Conservation (phyloP, 2,113 vertebrate species). For the Casuarius casuarius region DNA sequence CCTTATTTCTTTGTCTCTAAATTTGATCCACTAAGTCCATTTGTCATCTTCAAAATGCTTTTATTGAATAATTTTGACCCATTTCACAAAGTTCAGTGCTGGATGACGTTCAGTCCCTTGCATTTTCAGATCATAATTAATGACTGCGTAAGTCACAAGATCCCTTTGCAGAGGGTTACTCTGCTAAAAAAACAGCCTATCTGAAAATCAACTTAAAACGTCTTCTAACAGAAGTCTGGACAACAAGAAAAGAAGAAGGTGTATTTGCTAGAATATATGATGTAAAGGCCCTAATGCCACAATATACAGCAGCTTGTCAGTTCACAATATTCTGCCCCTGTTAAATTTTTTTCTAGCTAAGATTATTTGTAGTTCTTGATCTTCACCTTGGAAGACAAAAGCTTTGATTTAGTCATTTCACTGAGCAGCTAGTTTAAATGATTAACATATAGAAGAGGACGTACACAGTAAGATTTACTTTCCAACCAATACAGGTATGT, state of each 20-base stretch:
- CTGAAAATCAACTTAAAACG: neutral
- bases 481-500: neutral
- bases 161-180: neutral
- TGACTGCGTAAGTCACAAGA: neutral
- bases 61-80: neutral
- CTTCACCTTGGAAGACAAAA: neutral
- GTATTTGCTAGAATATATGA: neutral
- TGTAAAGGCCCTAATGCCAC: neutral
- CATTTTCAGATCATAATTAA: conserved; percentile 25
- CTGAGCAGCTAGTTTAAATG: neutral
- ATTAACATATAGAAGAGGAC: neutral
- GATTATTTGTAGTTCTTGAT: neutral
- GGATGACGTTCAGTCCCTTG: neutral
- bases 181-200: neutral
- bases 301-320: neutral
- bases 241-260: neutral
- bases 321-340: neutral
- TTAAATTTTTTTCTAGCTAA: neutral
- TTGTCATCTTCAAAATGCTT: neutral
- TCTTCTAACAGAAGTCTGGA: neutral
- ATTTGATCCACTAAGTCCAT: neutral
- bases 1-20: neutral
- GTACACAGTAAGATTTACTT: neutral
- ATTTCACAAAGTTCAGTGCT: conserved; percentile 1
- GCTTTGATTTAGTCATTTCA: neutral